phyloP scores from a whole-genome alignment of 2,797 vertebrate species.

The Artibeus jamaicensis region DNA sequence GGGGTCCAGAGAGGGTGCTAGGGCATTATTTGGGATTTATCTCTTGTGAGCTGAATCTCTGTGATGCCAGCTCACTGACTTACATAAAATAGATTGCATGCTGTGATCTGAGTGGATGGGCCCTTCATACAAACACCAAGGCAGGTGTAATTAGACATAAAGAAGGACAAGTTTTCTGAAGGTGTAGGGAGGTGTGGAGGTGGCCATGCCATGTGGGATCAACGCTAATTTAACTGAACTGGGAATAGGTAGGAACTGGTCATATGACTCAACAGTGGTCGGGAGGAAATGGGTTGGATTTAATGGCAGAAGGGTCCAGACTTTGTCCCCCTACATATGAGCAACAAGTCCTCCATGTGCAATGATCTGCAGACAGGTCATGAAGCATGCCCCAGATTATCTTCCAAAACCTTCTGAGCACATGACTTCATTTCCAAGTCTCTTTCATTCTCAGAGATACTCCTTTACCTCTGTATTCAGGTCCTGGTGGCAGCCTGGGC shows the following conservation, averaged over 20 bases:
- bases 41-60: background rate
- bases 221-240: background rate
- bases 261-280: background rate
- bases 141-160: background rate
- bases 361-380: background rate
- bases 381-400: background rate
- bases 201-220: background rate
- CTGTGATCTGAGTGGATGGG: too few relatives aligned
- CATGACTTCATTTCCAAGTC: background rate
- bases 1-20: accelerated
- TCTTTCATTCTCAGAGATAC: too few relatives aligned
- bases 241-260: background rate
- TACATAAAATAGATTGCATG: background rate
- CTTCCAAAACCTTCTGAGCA: background rate
- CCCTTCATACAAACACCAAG: accelerated
- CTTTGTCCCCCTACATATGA: background rate
- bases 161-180: background rate
- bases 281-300: accelerated
- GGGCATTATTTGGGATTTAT: background rate
- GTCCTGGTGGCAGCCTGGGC: background rate
- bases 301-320: background rate
- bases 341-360: accelerated
- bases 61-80: background rate
- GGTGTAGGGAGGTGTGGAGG: background rate
- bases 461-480: background rate